A percentile compares a stretch with the other conserved stretches of the same genome.
Conservation (phyloP, 2,113 vertebrate species). For the Myodes glareolus region DNA sequence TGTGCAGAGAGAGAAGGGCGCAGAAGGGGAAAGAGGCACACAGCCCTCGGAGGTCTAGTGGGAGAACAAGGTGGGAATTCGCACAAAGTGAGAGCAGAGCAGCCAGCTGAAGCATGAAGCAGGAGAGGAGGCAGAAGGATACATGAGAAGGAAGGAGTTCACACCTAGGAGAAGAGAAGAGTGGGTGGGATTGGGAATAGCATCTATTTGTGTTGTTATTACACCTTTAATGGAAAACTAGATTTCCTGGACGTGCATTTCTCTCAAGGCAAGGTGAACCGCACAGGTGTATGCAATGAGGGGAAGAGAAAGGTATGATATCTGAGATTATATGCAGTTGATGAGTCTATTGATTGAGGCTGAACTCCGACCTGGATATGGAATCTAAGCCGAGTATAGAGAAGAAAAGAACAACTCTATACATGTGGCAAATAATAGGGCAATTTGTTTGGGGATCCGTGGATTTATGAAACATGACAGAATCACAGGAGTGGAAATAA, state of each 20-base stretch:
- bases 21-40: not conserved
- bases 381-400: not conserved
- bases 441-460: not conserved
- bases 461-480: not conserved
- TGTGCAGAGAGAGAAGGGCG: not conserved
- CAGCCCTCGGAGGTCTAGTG: not conserved
- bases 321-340: not conserved
- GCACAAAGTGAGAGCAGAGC: not conserved
- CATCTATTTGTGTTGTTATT: not conserved
- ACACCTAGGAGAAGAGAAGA: not conserved
- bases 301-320: not conserved
- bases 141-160: not conserved
- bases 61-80: not conserved
- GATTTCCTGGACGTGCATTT: not conserved
- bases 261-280: not conserved
- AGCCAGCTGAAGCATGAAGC: not conserved
- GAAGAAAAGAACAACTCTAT: not conserved
- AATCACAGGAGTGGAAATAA: not conserved
- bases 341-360: not conserved
- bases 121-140: not conserved
- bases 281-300: not conserved
- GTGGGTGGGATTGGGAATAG: not conserved
- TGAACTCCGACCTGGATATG: not conserved
- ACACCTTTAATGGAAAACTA: not conserved
- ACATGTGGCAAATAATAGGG: not conserved